Conservation (phyloP, 2,113 vertebrate species). For the Dasypus novemcinctus region DNA sequence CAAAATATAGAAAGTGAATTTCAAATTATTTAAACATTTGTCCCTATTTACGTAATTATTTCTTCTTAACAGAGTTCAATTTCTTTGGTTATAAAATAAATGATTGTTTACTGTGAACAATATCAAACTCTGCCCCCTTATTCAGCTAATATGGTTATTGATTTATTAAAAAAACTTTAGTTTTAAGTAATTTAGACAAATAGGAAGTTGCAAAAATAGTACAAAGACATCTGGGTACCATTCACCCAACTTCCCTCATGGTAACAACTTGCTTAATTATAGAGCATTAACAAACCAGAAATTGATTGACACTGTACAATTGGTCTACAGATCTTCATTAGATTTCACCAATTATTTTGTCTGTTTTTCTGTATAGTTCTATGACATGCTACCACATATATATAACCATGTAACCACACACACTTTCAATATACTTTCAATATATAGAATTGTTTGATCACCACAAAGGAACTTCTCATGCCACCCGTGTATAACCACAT, state of each 20-base stretch:
- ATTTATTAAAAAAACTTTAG: neutral
- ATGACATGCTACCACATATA: neutral
- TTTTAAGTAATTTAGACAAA: neutral
- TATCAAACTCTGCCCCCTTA: neutral
- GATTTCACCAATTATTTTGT: neutral
- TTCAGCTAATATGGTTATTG: neutral
- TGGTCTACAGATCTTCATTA: neutral
- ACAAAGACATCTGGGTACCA: neutral
- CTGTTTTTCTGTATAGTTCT: neutral
- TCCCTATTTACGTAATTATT: neutral
- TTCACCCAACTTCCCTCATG: neutral
- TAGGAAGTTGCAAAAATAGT: neutral
- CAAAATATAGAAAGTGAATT: neutral
- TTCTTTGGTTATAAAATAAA: neutral
- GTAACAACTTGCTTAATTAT: neutral
- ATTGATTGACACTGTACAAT: neutral
- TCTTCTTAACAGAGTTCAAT: neutral
- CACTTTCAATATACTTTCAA: neutral
- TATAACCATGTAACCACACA: neutral
- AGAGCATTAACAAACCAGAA: neutral
- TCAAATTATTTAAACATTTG: neutral
- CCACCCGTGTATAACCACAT: neutral
- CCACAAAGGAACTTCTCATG: neutral
- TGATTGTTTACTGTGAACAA: neutral
- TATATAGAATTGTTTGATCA: neutral